phyloP scores from a whole-genome alignment of 2,888 invertebrate species.

The Acronicta psi region DNA sequence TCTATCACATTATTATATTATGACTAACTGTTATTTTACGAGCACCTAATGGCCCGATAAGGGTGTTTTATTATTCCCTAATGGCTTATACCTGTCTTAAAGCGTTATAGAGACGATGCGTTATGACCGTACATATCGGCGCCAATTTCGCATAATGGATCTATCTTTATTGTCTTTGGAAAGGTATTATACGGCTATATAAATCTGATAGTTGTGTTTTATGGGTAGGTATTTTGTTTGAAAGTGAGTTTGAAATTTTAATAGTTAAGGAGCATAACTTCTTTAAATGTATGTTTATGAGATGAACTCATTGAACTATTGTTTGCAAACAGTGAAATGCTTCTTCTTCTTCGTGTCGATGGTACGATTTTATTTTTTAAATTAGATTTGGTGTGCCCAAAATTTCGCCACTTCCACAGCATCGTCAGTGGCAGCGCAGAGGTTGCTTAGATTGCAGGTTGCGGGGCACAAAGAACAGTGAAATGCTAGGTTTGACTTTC shows the following conservation, averaged over 20 bases:
- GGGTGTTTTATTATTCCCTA: constrained; percentile 87
- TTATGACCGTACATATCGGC: constrained; percentile 81
- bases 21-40: constrained; percentile 89
- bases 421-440: no score
- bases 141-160: constrained; percentile 86
- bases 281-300: no score
- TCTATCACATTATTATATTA: constrained; percentile 85
- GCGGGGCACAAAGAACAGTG: no score
- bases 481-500: no score
- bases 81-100: constrained; percentile 88
- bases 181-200: constrained; percentile 69
- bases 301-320: no score
- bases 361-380: no score
- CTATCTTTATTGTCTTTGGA: constrained; percentile 78
- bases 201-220: constrained; percentile 53
- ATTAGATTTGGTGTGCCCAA: no score
- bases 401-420: no score
- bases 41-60: constrained; percentile 87
- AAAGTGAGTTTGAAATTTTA: constrained; percentile 5
- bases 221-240: constrained; percentile 14
- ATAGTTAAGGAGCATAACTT: not conserved
- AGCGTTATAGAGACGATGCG: constrained; percentile 76
- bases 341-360: no score
- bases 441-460: no score
- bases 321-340: no score